A percentile compares a stretch with the other conserved stretches of the same genome.
These are phyloP conservation scores for Notarius lentiginosus DNA, from an alignment of 2,113 vertebrate species.

Conservation along the genomic window DNA sequence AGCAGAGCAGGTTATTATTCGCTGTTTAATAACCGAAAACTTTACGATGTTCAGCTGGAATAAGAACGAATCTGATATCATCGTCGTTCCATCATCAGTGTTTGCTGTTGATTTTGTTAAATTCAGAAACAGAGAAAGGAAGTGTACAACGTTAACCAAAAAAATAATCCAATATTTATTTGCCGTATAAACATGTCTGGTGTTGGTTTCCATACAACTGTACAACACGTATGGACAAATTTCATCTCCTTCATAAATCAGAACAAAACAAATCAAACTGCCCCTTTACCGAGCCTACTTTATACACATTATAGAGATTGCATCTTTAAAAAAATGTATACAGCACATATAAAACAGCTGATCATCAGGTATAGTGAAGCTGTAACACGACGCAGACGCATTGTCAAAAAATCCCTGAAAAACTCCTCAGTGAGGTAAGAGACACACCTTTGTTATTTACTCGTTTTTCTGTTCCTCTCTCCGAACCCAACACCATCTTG, in stretches of 20 bases:
- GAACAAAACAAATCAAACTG: conserved; percentile 74
- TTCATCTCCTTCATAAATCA: conserved; percentile 88
- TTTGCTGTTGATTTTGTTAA: background rate
- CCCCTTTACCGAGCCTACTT: conserved; percentile 77
- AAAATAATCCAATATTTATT: conserved; percentile 99
- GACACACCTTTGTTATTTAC: conserved; percentile 72
- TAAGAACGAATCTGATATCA: background rate
- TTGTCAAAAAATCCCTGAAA: conserved; percentile 96
- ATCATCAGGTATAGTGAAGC: conserved; percentile 80
- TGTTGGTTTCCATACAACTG: conserved; percentile 85
- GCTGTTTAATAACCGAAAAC: background rate
- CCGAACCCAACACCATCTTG: background rate
- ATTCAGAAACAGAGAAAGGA: background rate
- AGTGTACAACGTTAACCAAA: conserved; percentile 79
- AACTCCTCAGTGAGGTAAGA: conserved; percentile 94
- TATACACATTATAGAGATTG: conserved; percentile 71
- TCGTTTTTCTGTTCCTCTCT: conserved; percentile 54
- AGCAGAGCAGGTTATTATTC: background rate
- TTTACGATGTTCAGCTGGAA: background rate
- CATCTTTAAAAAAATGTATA: conserved; percentile 81
- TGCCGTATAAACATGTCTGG: conserved; percentile 97
- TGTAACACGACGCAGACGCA: conserved; percentile 86
- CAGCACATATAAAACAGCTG: conserved; percentile 85
- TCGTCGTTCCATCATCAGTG: background rate
- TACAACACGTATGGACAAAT: conserved; percentile 83